Evolutionary conservation across 2,888 invertebrate species (phyloP).

Genomic region (Chelonus formosanus): DNA sequence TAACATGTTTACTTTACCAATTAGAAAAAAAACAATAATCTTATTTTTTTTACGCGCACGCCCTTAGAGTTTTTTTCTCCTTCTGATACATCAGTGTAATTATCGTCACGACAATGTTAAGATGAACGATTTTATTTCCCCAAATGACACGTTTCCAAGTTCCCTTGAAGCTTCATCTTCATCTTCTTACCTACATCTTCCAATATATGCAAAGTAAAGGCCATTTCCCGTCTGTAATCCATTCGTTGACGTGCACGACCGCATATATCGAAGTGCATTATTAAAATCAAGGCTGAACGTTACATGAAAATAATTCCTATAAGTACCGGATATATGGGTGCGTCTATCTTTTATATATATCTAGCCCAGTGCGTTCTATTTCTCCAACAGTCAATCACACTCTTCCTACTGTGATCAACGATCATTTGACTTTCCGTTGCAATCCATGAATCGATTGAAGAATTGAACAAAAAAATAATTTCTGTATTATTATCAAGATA

Average conservation of each 20-base stretch:
- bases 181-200: conserved; percentile 15
- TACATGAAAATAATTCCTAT: conserved; percentile 4
- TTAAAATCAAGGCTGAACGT: conserved; percentile 40
- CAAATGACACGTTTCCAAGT: conserved; percentile 20
- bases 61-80: no score
- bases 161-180: conserved; percentile 6
- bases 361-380: not conserved
- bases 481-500: no score
- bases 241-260: conserved; percentile 3
- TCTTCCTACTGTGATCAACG: not conserved
- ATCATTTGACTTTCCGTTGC: no score
- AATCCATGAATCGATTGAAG: no score
- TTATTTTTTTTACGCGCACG: no score
- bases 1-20: no score
- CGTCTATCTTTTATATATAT: conserved; percentile 20
- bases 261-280: conserved; percentile 28
- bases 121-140: not conserved
- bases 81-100: no score
- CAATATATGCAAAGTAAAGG: conserved; percentile 27
- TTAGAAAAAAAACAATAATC: no score
- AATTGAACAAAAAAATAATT: no score
- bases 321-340: conserved; percentile 24
- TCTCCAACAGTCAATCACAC: conserved; percentile 8
- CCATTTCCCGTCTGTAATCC: conserved; percentile 28
- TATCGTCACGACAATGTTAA: not conserved